Evolutionary conservation across 2,888 invertebrate genomes (phyloP).

Genomic region (Apamea crenata): DNA sequence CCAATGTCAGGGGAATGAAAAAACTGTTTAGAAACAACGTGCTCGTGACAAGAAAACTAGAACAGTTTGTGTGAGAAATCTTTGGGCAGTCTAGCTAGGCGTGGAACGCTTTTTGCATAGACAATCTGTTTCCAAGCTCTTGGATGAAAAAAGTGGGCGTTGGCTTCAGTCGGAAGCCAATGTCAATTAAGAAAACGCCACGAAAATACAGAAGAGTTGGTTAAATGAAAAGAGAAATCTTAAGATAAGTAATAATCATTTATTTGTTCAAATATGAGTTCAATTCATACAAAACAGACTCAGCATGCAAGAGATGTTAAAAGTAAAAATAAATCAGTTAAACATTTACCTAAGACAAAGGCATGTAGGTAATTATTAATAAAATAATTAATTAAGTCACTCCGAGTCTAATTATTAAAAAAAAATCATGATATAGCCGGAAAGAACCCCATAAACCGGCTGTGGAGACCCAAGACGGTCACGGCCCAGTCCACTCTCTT

Average conservation of each 20-base stretch:
- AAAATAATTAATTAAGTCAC: neutral
- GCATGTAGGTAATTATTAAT: neutral
- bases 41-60: slow-evolving; percentile 52
- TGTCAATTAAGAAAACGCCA: slow-evolving; percentile 13
- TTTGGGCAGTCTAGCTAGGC: slow-evolving; percentile 30
- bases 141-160: slow-evolving; percentile 21
- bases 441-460: neutral
- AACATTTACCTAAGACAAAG: neutral
- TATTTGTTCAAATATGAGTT: neutral
- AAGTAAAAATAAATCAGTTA: neutral
- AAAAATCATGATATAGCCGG: neutral
- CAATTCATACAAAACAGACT: neutral
- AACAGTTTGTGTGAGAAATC: slow-evolving; percentile 34
- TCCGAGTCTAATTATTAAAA: neutral
- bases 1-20: slow-evolving; percentile 75
- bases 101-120: slow-evolving; percentile 21
- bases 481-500: too few relatives aligned
- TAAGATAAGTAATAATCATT: neutral
- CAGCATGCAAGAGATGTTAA: neutral
- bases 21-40: slow-evolving; percentile 64
- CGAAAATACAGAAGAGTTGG: neutral
- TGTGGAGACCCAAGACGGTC: too few relatives aligned
- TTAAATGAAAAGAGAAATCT: neutral
- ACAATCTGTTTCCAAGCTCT: slow-evolving; percentile 30
- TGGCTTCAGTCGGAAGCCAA: neutral